Evolutionary conservation across 2,888 invertebrate species (phyloP).

Genomic region (Zele albiditarsus): DNA sequence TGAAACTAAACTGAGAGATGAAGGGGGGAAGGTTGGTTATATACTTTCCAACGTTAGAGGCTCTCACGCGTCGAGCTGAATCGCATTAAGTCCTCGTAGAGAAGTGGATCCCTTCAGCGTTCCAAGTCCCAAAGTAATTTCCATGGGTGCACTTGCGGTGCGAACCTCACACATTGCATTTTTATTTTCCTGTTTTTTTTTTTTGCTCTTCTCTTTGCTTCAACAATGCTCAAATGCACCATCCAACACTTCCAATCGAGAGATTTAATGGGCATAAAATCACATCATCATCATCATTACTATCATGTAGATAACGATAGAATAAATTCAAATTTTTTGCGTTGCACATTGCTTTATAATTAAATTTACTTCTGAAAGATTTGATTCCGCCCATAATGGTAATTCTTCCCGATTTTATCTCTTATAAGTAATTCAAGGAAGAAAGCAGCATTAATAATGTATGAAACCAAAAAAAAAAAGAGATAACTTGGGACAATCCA

Average conservation of each 20-base stretch:
- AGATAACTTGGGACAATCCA: neutral
- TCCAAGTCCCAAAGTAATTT: constrained; percentile 25
- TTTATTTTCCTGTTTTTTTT: neutral
- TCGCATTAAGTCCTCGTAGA: constrained; percentile 32
- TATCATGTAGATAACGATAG: neutral
- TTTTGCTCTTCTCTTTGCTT: neutral
- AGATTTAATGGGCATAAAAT: neutral
- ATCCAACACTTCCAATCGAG: neutral
- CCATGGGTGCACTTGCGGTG: constrained; percentile 7
- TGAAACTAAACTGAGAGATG: neutral
- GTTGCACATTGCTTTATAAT: too few relatives aligned
- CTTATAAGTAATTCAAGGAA: too few relatives aligned
- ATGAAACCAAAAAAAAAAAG: neutral
- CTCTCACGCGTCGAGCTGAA: constrained; percentile 22
- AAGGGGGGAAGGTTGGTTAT: neutral
- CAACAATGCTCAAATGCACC: neutral
- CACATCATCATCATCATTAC: neutral
- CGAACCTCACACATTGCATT: neutral
- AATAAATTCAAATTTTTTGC: too few relatives aligned
- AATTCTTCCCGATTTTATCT: neutral
- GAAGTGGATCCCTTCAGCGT: constrained; percentile 6
- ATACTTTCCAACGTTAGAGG: constrained; percentile 6
- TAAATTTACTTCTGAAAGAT: too few relatives aligned
- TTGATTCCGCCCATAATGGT: too few relatives aligned
- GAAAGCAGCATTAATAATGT: neutral